A percentile compares a stretch with the other conserved stretches of the same genome.
Conservation (phyloP, 2,888 invertebrate genomes). For the Panopea generosa region DNA sequence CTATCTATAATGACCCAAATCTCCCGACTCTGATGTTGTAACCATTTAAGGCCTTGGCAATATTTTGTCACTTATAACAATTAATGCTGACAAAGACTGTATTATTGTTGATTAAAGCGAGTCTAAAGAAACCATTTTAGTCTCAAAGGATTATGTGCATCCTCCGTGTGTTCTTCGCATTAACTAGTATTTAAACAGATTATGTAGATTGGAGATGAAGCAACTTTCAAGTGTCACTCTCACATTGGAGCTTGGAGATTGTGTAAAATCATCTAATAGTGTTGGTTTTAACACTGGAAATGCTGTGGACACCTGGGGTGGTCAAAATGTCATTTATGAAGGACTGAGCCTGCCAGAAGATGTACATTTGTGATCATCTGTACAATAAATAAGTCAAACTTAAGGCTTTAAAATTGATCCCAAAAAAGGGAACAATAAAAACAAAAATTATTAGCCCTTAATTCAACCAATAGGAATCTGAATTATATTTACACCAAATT, state of each 20-base stretch:
- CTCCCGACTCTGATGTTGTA: background rate
- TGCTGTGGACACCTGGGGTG: constrained; percentile 25
- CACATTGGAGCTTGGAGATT: constrained; percentile 9
- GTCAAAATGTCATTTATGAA: too few relatives aligned
- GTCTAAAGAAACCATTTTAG: background rate
- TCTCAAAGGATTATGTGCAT: background rate
- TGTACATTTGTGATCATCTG: too few relatives aligned
- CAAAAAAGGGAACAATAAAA: too few relatives aligned
- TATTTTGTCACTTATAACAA: background rate
- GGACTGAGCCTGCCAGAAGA: too few relatives aligned
- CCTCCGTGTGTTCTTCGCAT: constrained; percentile 2
- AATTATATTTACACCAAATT: too few relatives aligned
- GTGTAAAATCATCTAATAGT: constrained; percentile 31
- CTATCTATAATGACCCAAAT: background rate
- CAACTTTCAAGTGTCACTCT: constrained; percentile 17
- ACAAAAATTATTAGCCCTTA: too few relatives aligned
- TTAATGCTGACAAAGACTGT: background rate
- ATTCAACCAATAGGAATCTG: too few relatives aligned
- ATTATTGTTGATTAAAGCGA: background rate
- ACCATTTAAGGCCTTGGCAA: background rate
- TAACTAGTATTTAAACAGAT: constrained; percentile 10
- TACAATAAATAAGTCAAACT: too few relatives aligned
- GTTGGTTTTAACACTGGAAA: constrained; percentile 44
- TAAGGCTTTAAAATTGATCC: too few relatives aligned
- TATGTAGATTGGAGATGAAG: constrained; percentile 22